These are phyloP conservation scores for Halesus radiatus DNA, from an alignment of 1,140 invertebrate genomes.

Conservation along the genomic window DNA sequence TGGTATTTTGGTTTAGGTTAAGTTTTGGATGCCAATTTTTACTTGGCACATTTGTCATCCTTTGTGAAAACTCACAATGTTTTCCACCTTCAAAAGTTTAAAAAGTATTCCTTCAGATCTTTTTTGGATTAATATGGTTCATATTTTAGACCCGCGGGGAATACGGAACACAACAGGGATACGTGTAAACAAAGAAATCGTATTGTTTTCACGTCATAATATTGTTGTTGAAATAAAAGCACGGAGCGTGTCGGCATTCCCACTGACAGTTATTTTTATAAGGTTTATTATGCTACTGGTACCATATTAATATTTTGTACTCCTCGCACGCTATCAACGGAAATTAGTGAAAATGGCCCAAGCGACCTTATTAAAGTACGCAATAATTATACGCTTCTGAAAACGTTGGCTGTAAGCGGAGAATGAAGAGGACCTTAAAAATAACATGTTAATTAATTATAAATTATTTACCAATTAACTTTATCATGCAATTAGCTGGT, in stretches of 20 bases:
- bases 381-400: slow-evolving; percentile 1
- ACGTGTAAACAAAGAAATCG: slow-evolving; percentile 18
- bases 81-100: too few relatives aligned
- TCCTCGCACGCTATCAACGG: not conserved
- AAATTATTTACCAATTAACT: too few relatives aligned
- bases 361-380: not conserved
- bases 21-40: too few relatives aligned
- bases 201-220: not conserved
- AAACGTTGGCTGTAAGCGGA: not conserved
- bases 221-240: slow-evolving; percentile 14
- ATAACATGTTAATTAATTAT: not conserved
- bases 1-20: too few relatives aligned
- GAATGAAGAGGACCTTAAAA: not conserved
- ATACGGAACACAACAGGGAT: not conserved
- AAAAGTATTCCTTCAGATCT: too few relatives aligned
- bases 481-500: too few relatives aligned
- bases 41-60: too few relatives aligned
- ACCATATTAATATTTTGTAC: not conserved
- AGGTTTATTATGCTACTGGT: not conserved
- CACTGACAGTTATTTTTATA: not conserved
- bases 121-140: too few relatives aligned
- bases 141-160: not conserved
- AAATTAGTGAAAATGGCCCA: slow-evolving; percentile 9
- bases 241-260: slow-evolving; percentile 10
- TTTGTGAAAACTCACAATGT: too few relatives aligned